Conservation (phyloP, 2,113 vertebrate species). For the Dascyllus trimaculatus region DNA sequence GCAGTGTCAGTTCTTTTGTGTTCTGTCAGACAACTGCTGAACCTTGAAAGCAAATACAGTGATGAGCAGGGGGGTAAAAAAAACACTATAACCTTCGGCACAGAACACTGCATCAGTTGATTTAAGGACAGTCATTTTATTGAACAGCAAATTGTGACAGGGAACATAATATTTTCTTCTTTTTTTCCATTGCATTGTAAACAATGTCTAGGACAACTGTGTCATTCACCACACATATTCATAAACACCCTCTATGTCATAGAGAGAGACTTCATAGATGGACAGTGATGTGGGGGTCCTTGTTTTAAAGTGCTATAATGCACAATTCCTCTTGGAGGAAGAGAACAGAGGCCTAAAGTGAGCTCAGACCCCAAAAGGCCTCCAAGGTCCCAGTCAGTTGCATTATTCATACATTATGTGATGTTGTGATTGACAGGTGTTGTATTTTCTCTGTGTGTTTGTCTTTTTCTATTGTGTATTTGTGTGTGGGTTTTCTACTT, state of each 20-base stretch:
- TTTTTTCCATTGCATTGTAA: constrained; percentile 71
- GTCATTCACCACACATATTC: constrained; percentile 68
- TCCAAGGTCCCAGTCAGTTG: constrained; percentile 58
- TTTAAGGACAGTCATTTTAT: constrained; percentile 79
- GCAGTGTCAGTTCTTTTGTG: constrained; percentile 21
- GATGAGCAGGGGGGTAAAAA: neutral
- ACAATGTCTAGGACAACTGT: constrained; percentile 65
- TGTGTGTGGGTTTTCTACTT: constrained; percentile 68
- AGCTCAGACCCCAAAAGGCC: constrained; percentile 59
- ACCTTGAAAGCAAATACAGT: constrained; percentile 41
- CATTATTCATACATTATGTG: constrained; percentile 62
- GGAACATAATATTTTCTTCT: constrained; percentile 68
- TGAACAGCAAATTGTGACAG: constrained; percentile 83
- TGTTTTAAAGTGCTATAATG: constrained; percentile 80
- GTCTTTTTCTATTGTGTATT: constrained; percentile 31
- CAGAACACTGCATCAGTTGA: constrained; percentile 31
- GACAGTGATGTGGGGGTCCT: constrained; percentile 46
- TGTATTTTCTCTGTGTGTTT: neutral
- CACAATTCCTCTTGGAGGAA: constrained; percentile 84
- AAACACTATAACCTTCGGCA: constrained; percentile 9
- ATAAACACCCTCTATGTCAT: constrained; percentile 60
- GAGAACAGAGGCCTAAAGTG: constrained; percentile 65
- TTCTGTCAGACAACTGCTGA: constrained; percentile 21
- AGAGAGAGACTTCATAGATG: constrained; percentile 49
- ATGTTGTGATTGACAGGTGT: constrained; percentile 26